Evolutionary conservation across 2,888 invertebrate genomes (phyloP), one percentile per base, ranked within the genome.

Genomic region (Orgyia antiqua): DNA sequence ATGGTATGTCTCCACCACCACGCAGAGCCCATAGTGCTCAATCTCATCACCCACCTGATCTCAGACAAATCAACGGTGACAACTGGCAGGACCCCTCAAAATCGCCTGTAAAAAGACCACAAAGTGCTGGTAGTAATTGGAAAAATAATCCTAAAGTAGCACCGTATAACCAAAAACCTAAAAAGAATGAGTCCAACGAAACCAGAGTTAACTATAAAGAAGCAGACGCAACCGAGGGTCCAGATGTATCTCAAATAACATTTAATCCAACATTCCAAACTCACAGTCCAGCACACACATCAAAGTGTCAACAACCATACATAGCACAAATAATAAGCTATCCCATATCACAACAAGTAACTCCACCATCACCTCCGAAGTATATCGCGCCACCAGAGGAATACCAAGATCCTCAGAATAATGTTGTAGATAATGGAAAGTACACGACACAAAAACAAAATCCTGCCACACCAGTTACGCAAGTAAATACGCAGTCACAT

Each of bases 251-350:
- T 1, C 87, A 87, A 48, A 78, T 87, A 27, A 87, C 86, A 1
- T 86, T 69, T 42, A 87, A 87, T 42, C 87, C 87, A 33, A 86
- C 87, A 79, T 87, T 87, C 82, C 87, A 87, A 63, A 83, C 78
- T 2, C 84, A 86, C 49, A 87, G 87, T 55, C 87, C 87, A 20
- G 82, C 86, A 7, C 86, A 86, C 46, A 67, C 75, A 1, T 64
- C 70, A 1, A 83, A 83, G 42, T 42, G 51, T 20, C 78, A 78
- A 30, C 84, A 86, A 42, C 87, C 87, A 8, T 87, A 84, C 41
- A 87, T 84, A 48, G 75, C 87, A 11, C 87, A 87, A 55, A 86
- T 87, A 25, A 62, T 86, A 34, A 80, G 80, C 29, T 86, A 84
- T 43, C 87, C 87, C 0, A 77, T 76, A 64, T 78, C 84, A 1